Evolutionary conservation across 2,113 vertebrate species (phyloP).

Genomic region (Neofelis nebulosa): DNA sequence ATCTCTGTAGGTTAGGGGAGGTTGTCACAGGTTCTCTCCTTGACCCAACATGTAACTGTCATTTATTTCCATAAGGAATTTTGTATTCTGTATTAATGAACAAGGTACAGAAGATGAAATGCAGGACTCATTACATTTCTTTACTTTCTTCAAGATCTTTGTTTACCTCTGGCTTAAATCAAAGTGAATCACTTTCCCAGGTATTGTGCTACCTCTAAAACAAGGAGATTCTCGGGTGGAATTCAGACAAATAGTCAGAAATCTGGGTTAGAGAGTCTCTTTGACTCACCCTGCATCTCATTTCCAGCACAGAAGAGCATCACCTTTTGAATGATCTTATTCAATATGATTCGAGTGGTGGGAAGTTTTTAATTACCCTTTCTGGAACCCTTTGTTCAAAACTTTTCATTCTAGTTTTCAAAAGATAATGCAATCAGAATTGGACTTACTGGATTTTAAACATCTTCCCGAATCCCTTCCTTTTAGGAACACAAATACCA

Average conservation of each 20-base stretch:
- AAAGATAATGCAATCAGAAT: constrained; percentile 37
- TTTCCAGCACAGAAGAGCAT: background rate
- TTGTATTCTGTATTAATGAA: background rate
- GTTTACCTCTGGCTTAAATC: background rate
- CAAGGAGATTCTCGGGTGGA: background rate
- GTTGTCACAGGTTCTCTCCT: background rate
- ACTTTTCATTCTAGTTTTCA: constrained; percentile 23
- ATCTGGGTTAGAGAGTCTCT: background rate
- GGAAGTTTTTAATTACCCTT: constrained; percentile 51
- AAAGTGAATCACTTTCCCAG: background rate
- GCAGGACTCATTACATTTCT: background rate
- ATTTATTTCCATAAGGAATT: background rate
- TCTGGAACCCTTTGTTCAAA: constrained; percentile 50
- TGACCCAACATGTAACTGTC: background rate
- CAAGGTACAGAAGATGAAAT: background rate
- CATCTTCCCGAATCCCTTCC: constrained; percentile 10
- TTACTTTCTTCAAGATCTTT: background rate
- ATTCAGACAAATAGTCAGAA: background rate
- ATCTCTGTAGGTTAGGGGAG: background rate
- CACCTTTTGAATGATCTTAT: constrained; percentile 48
- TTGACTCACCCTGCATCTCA: background rate
- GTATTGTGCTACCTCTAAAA: background rate
- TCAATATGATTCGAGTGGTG: background rate
- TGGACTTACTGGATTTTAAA: constrained; percentile 40
- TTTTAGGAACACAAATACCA: constrained; percentile 54